Conservation (phyloP, 2,113 vertebrate species). For the Motacilla alba region DNA sequence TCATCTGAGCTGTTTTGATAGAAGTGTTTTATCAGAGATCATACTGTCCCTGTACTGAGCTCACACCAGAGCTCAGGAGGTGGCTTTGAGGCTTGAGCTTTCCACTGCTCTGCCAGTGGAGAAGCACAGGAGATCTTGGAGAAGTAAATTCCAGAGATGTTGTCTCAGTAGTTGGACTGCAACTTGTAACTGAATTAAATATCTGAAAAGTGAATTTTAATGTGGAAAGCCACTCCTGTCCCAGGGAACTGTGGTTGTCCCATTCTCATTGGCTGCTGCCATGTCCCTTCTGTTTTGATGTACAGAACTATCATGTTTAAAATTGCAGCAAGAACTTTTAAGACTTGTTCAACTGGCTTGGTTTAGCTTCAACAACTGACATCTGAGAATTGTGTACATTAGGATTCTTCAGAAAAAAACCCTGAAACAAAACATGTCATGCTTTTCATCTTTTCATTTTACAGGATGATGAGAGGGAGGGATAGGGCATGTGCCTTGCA, state of each 20-base stretch:
- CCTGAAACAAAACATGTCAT: neutral
- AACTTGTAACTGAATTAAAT: neutral
- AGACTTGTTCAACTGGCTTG: constrained; percentile 32
- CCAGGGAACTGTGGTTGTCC: neutral
- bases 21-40: neutral
- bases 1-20: neutral
- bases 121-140: neutral
- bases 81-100: neutral
- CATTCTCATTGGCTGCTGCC: neutral
- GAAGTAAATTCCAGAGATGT: neutral
- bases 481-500: neutral
- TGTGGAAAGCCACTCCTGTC: neutral
- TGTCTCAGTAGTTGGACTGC: neutral
- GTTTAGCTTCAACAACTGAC: neutral
- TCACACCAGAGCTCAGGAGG: neutral
- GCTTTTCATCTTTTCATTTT: constrained; percentile 29
- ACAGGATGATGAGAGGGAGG: neutral
- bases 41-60: neutral
- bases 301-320: neutral
- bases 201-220: neutral
- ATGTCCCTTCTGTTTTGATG: neutral
- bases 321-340: neutral
- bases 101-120: neutral
- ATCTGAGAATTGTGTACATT: constrained; percentile 21
- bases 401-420: neutral